phyloP scores from a whole-genome alignment of 1,140 invertebrate genomes.

The Drosophila suzukii region DNA sequence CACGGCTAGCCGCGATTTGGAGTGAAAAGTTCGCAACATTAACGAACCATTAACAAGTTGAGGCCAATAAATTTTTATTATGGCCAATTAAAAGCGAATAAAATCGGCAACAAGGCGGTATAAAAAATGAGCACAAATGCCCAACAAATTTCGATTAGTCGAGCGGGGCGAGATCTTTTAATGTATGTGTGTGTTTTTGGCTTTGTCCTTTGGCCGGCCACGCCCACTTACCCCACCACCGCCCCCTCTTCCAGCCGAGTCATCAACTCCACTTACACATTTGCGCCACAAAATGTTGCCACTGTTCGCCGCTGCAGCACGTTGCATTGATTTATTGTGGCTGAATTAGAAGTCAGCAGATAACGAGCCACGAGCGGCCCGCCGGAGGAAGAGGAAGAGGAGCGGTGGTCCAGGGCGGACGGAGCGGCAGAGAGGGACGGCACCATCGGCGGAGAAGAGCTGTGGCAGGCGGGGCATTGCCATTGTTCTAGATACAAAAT shows the following conservation, averaged over 20 bases:
- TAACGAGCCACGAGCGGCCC: conserved; percentile 66
- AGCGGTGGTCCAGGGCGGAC: not conserved
- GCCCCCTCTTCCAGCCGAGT: conserved; percentile 23
- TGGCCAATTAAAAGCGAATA: conserved; percentile 81
- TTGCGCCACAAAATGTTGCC: conserved; percentile 78
- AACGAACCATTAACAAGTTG: conserved; percentile 80
- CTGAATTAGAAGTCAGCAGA: conserved; percentile 83
- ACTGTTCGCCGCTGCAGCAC: conserved; percentile 65
- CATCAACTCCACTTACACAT: conserved; percentile 81
- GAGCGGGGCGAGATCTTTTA: conserved; percentile 52
- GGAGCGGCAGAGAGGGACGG: conserved; percentile 1
- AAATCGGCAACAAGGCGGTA: conserved; percentile 63
- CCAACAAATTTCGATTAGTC: conserved; percentile 82
- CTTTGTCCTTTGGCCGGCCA: conserved; percentile 49
- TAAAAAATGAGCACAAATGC: conserved; percentile 76
- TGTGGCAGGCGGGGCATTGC: conserved; percentile 21
- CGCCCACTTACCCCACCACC: conserved; percentile 4
- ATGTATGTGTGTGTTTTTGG: conserved; percentile 22
- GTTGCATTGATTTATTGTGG: conserved; percentile 81
- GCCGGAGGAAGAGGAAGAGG: conserved; percentile 2
- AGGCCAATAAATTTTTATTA: conserved; percentile 77
- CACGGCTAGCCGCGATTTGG: conserved; percentile 20
- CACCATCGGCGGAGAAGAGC: conserved; percentile 9
- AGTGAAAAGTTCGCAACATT: conserved; percentile 68
- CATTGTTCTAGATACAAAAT: conserved; percentile 68